phyloP scores from a whole-genome alignment of 2,888 invertebrate genomes.

The Nomada flava region DNA sequence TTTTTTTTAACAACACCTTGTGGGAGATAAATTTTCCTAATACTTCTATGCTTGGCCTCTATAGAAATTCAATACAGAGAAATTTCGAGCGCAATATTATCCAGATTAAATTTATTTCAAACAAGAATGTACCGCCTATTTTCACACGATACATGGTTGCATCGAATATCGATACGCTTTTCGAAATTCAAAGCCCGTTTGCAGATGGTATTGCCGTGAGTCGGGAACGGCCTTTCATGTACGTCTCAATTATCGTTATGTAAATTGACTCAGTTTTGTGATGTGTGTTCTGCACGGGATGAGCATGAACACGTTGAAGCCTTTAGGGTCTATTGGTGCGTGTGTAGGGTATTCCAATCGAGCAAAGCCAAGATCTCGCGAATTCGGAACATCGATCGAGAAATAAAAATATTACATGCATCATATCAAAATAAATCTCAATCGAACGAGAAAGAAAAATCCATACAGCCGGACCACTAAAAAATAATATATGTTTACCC shows the following conservation, averaged over 20 bases:
- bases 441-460: background rate
- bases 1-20: background rate
- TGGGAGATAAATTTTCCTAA: background rate
- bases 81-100: background rate
- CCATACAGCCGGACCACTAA: background rate
- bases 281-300: constrained; percentile 68
- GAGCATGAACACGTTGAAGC: constrained; percentile 60
- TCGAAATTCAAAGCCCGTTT: constrained; percentile 68
- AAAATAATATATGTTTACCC: too few relatives aligned
- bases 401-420: constrained; percentile 8
- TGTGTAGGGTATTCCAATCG: constrained; percentile 29
- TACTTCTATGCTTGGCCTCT: background rate
- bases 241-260: constrained; percentile 83
- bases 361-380: constrained; percentile 15
- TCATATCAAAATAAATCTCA: background rate
- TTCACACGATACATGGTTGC: constrained; percentile 10
- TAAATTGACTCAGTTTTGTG: constrained; percentile 82
- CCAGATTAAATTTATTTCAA: constrained; percentile 3
- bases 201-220: constrained; percentile 63
- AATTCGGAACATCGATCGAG: constrained; percentile 26
- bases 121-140: background rate
- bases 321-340: constrained; percentile 52
- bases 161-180: constrained; percentile 61
- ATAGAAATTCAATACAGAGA: background rate
- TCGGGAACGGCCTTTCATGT: constrained; percentile 78